Percentiles rank a stretch among this genome's conserved stretches.
phyloP scores from a whole-genome alignment of 2,888 invertebrate species.

The Apodemia duryi region DNA sequence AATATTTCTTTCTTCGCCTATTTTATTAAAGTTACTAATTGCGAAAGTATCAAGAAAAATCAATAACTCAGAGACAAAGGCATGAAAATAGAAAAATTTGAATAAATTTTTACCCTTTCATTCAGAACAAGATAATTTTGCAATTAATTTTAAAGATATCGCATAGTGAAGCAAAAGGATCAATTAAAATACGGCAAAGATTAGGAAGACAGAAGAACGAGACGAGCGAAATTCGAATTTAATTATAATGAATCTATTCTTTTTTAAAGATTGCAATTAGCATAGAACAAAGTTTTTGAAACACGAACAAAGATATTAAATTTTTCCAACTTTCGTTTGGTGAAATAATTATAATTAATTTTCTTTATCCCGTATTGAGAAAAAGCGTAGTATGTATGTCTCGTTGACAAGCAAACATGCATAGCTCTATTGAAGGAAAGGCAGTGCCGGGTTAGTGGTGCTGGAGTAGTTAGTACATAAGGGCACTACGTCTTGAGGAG shows the following conservation, averaged over 20 bases:
- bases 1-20: neutral
- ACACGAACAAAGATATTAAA: neutral
- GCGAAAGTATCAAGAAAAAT: neutral
- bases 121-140: neutral
- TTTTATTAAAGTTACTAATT: neutral
- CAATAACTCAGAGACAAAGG: neutral
- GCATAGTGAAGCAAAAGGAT: conserved; percentile 1
- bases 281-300: neutral
- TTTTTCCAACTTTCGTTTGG: neutral
- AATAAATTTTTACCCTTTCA: neutral
- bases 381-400: too few relatives aligned
- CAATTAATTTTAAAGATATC: neutral
- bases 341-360: neutral
- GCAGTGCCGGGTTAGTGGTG: too few relatives aligned
- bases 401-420: too few relatives aligned
- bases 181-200: neutral
- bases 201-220: neutral
- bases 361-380: neutral
- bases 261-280: neutral
- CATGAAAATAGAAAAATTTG: neutral
- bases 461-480: too few relatives aligned
- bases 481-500: too few relatives aligned
- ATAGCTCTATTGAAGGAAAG: too few relatives aligned
- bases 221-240: neutral
- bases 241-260: conserved; percentile 1